These are phyloP conservation scores for Lampris megalopsis DNA, from an alignment of 2,113 vertebrate species.

Conservation along the genomic window DNA sequence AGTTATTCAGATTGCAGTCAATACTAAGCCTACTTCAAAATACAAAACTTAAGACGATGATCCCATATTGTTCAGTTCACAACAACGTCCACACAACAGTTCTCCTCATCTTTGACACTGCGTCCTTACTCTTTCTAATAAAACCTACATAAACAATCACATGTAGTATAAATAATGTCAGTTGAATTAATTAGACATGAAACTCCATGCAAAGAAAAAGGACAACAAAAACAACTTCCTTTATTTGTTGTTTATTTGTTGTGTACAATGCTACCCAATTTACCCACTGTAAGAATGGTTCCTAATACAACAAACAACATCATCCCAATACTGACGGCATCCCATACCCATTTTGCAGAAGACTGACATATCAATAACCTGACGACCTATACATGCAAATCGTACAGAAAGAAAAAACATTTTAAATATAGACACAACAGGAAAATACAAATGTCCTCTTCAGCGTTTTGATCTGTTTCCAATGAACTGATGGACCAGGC, in stretches of 20 bases:
- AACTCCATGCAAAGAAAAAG: background rate
- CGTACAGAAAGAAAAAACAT: background rate
- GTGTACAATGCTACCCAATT: background rate
- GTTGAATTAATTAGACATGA: no score
- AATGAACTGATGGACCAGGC: slow-evolving; percentile 82
- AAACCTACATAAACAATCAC: no score
- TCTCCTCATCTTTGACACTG: no score
- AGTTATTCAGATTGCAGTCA: no score
- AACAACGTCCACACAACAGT: no score
- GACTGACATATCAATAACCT: background rate
- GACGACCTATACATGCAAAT: background rate
- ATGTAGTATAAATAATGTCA: no score
- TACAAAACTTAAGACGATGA: no score
- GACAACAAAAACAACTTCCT: background rate
- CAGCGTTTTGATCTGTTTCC: slow-evolving; percentile 31
- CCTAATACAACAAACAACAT: background rate
- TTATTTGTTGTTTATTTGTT: slow-evolving; percentile 10
- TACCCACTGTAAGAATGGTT: background rate
- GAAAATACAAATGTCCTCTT: slow-evolving; percentile 12
- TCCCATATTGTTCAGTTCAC: no score
- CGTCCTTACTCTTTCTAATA: no score
- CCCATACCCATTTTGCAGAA: background rate
- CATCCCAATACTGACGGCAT: background rate
- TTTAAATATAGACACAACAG: background rate
- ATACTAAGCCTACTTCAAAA: no score